Base-by-base conservation (phyloP, 2,113 vertebrate genomes). In the Loxodonta africana region DNA sequence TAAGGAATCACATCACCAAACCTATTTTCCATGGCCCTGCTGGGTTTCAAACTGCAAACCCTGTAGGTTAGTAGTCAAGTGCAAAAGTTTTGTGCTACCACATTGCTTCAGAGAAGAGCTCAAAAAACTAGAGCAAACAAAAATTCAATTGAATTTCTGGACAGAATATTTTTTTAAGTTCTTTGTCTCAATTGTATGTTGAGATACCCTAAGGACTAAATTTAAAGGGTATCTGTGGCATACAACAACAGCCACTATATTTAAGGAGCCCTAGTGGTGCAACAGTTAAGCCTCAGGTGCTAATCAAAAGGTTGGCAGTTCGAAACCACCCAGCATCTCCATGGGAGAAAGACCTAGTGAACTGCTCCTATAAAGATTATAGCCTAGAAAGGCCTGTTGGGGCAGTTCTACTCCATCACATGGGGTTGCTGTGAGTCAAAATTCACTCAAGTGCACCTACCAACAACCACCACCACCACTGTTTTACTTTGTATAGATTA, bases 401-500 rank as follows among this genome's bases (percentile, higher is more conserved):
- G 12, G 30, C 67, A 69, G 30, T n/a, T 71, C 33, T 71, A 14
- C 33, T n/a, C 17, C 18, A 10, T 71, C 69, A 71, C 69, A 12
- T 71, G 33, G 33, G 33, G 26, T 37, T 5, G 5, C n/a, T 69
- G 21, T 71, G 15, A 71, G n/a, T 71, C 69, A n/a, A 71, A 71
- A 37, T 33, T n/a, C 12, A 71, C 33, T 71, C 69, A 17, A 57
- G 53, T 7, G 6, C 2, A 20, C 15, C n/a, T 62, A 62, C 1
- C 33, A 71, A n/a, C 69, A n/a, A n/a, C 33, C 10, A 37, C 69
- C 33, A 71, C 33, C 30, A 83, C 8, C 80, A 82, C 48, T 81
- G 71, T 84, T 88, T 85, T 71, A 88, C 69, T 62, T 57, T 81
- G 23, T 86, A 37, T 53, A 82, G 20, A 46, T 90, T 37, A 96